phyloP scores from a whole-genome alignment of 1,140 invertebrate species.

The Daktulosphaira vitifoliae region DNA sequence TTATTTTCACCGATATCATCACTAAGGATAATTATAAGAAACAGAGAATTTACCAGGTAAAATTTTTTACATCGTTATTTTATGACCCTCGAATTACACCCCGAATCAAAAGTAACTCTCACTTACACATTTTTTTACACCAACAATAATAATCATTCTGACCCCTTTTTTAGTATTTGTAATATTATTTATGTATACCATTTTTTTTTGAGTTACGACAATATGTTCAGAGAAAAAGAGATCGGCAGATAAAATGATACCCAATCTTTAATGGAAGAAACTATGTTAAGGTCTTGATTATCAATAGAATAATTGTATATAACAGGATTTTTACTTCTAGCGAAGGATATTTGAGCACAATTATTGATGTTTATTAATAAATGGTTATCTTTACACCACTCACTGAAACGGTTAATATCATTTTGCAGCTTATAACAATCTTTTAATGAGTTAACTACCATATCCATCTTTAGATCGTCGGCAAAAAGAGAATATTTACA shows the following conservation, averaged over 20 bases:
- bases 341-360: background rate
- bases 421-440: background rate
- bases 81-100: too few species aligned
- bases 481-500: background rate
- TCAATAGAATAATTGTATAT: background rate
- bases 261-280: background rate
- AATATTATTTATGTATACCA: too few species aligned
- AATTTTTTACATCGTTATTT: too few species aligned
- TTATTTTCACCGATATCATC: too few species aligned
- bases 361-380: background rate
- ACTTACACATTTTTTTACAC: too few species aligned
- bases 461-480: background rate
- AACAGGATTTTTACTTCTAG: background rate
- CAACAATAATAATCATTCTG: too few species aligned
- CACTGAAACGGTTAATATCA: background rate
- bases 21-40: too few species aligned
- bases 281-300: background rate
- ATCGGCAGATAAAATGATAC: background rate
- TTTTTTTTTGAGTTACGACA: background rate
- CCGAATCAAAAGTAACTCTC: too few species aligned
- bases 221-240: background rate
- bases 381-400: background rate
- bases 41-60: too few species aligned
- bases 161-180: too few species aligned
- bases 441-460: background rate